Evolutionary conservation across 2,113 vertebrate genomes (phyloP).

Genomic region (Pipra filicauda): DNA sequence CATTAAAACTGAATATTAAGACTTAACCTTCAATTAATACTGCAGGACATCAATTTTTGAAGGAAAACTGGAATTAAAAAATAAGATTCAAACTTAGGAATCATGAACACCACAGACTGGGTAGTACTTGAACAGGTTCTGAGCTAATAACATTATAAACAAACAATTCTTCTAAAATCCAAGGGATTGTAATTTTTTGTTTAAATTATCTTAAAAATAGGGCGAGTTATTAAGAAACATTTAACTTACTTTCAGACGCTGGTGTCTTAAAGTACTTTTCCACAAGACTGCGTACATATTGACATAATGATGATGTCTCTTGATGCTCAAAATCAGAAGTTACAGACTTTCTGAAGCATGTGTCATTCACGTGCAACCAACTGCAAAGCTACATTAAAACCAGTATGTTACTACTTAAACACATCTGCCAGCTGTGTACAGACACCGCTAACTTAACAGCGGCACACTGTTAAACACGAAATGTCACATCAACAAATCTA

Average conservation of each 20-base stretch:
- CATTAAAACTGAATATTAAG: neutral
- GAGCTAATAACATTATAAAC: neutral
- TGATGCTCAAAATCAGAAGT: neutral
- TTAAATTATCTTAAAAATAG: neutral
- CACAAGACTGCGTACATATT: conserved; percentile 69
- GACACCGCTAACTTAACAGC: neutral
- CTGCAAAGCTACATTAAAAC: conserved; percentile 77
- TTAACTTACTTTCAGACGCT: conserved; percentile 67
- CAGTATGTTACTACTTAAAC: neutral
- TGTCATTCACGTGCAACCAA: conserved; percentile 84
- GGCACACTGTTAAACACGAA: neutral
- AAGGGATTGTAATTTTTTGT: neutral
- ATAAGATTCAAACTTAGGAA: neutral
- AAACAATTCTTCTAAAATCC: neutral
- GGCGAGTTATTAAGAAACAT: neutral
- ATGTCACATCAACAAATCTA: neutral
- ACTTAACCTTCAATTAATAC: neutral
- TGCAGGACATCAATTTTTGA: neutral
- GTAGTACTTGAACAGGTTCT: neutral
- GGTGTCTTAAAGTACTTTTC: conserved; percentile 77
- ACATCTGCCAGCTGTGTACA: neutral
- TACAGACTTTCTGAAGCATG: conserved; percentile 67
- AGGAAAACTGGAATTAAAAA: neutral
- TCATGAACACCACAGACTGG: neutral
- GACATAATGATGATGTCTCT: conserved; percentile 26